Evolutionary conservation across 1,140 invertebrate genomes (phyloP).

Genomic region (Chionoecetes opilio): DNA sequence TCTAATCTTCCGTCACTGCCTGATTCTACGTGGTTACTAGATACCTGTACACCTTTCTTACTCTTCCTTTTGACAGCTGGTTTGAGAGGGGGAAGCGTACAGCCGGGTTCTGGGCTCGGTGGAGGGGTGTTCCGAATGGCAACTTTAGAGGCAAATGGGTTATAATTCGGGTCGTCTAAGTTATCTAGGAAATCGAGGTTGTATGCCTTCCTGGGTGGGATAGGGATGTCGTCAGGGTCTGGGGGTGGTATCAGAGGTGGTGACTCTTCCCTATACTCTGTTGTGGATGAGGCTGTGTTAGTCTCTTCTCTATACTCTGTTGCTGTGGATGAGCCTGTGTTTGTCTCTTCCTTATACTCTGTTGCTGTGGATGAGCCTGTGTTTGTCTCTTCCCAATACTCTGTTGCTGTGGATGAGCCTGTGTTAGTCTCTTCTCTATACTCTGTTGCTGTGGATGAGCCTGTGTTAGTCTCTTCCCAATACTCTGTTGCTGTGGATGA

Average conservation of each 20-base stretch:
- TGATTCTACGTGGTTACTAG: not conserved
- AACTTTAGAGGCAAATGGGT: conserved; percentile 80
- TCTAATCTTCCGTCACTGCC: not conserved
- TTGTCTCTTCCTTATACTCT: too few species aligned
- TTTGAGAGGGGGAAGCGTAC: conserved; percentile 75
- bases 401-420: too few species aligned
- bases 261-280: not conserved
- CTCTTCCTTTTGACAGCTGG: conserved; percentile 69
- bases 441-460: too few species aligned
- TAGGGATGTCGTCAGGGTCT: conserved; percentile 70
- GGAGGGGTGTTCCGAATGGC: conserved; percentile 76
- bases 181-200: conserved; percentile 80
- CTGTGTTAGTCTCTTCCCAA: too few species aligned
- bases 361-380: too few species aligned
- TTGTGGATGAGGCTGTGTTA: too few species aligned
- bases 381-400: not conserved
- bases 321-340: too few species aligned
- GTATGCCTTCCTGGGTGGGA: conserved; percentile 75
- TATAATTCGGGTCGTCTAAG: conserved; percentile 81
- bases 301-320: not conserved
- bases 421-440: not conserved
- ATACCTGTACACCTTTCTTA: not conserved
- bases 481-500: too few species aligned
- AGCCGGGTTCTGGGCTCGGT: conserved; percentile 70
- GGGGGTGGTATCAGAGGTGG: not conserved